These are phyloP conservation scores for Calliopsis andreniformis DNA, from an alignment of 1,140 invertebrate genomes.

Conservation along the genomic window DNA sequence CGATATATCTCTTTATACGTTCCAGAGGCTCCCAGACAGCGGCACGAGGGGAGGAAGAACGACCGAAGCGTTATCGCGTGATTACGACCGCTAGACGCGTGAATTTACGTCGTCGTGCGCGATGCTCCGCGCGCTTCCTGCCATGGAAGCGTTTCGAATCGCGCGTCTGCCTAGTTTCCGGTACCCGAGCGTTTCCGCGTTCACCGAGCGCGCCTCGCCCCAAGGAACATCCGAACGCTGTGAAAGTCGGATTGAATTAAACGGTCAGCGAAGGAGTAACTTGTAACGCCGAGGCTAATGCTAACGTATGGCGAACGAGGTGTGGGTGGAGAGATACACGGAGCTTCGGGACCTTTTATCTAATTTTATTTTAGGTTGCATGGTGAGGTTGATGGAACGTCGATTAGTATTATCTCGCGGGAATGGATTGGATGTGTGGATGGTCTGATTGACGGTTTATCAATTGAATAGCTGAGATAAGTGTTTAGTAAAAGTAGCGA, in stretches of 20 bases:
- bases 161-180: not conserved
- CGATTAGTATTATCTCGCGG: too few species aligned
- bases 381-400: too few species aligned
- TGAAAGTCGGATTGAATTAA: slow-evolving; percentile 7
- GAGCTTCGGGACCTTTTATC: too few species aligned
- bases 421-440: too few species aligned
- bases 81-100: not conserved
- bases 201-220: not conserved
- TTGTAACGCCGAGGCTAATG: not conserved
- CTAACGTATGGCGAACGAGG: not conserved
- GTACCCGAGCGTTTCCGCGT: not conserved
- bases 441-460: too few species aligned
- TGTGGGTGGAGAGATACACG: not conserved
- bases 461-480: too few species aligned
- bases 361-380: too few species aligned
- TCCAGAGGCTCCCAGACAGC: not conserved
- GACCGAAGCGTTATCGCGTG: too few species aligned
- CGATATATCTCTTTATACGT: slow-evolving; percentile 15
- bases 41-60: too few species aligned
- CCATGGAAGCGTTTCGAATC: not conserved
- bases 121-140: slow-evolving; percentile 4
- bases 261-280: not conserved
- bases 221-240: not conserved
- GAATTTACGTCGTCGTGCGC: not conserved
- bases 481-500: too few species aligned